Conservation (phyloP, 1,140 invertebrate genomes). For the Pinna nobilis region DNA sequence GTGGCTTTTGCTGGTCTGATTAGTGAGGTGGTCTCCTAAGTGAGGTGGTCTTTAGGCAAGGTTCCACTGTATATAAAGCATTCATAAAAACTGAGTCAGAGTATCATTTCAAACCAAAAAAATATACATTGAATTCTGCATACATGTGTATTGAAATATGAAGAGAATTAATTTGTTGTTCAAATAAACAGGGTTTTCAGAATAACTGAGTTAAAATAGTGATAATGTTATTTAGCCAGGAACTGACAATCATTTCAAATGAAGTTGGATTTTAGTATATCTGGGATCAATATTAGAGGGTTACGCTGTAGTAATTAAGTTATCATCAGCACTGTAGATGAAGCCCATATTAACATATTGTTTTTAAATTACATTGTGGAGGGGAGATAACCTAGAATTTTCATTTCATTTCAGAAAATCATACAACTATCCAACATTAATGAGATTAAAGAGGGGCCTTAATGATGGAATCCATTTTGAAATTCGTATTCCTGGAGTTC, state of each 20-base stretch:
- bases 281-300: not conserved
- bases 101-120: not conserved
- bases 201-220: too few relatives aligned
- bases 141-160: not conserved
- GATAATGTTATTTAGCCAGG: not conserved
- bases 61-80: too few relatives aligned
- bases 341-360: too few relatives aligned
- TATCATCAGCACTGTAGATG: not conserved
- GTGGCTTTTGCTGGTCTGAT: too few relatives aligned
- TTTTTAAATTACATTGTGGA: too few relatives aligned
- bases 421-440: conserved; percentile 10
- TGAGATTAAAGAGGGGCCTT: conserved; percentile 19
- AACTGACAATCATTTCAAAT: not conserved
- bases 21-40: too few relatives aligned
- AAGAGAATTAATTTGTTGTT: not conserved
- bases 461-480: conserved; percentile 22
- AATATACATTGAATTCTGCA: not conserved
- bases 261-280: not conserved
- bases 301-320: not conserved
- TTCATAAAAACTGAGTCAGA: too few relatives aligned
- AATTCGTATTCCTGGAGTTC: conserved; percentile 12
- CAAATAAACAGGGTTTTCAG: too few relatives aligned
- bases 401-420: not conserved
- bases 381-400: not conserved
- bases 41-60: too few relatives aligned